Evolutionary conservation across 2,797 vertebrate species (phyloP).

Genomic region (Pangasius krempfi): DNA sequence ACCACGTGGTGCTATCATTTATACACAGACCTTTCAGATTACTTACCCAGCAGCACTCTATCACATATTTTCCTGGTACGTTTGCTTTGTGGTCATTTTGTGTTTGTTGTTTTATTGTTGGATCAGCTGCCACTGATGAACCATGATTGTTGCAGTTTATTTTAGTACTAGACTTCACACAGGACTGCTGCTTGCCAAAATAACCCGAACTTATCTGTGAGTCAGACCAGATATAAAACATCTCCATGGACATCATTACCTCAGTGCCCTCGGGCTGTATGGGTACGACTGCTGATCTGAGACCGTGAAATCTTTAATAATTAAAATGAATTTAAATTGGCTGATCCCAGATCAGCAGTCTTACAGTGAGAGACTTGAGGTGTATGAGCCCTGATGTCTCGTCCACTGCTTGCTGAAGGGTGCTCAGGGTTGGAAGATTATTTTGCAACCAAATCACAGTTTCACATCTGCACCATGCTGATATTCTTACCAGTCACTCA

Average conservation of each 20-base stretch:
- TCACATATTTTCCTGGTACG: slow-evolving; percentile 18
- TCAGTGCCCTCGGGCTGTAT: slow-evolving; percentile 41
- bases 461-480: background rate
- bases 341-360: slow-evolving; percentile 25
- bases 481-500: background rate
- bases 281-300: slow-evolving; percentile 23
- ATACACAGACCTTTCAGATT: slow-evolving; percentile 33
- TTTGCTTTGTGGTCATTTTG: slow-evolving; percentile 9
- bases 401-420: background rate
- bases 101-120: slow-evolving; percentile 12
- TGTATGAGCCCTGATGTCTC: slow-evolving; percentile 37
- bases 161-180: slow-evolving; percentile 21
- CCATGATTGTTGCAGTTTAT: slow-evolving; percentile 17
- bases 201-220: slow-evolving; percentile 32
- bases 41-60: slow-evolving; percentile 43
- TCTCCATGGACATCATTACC: slow-evolving; percentile 52
- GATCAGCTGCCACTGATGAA: background rate
- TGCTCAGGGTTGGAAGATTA: slow-evolving; percentile 14
- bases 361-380: slow-evolving; percentile 5
- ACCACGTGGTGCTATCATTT: slow-evolving; percentile 46
- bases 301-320: background rate
- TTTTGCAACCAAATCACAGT: slow-evolving; percentile 21
- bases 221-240: slow-evolving; percentile 47
- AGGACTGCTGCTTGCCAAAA: slow-evolving; percentile 39
- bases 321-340: background rate